A percentile compares a stretch with the other conserved stretches of the same genome.
phyloP scores from a whole-genome alignment of 35 echinoderm and acorn worm genomes.

The Heliocidaris erythrogramma region DNA sequence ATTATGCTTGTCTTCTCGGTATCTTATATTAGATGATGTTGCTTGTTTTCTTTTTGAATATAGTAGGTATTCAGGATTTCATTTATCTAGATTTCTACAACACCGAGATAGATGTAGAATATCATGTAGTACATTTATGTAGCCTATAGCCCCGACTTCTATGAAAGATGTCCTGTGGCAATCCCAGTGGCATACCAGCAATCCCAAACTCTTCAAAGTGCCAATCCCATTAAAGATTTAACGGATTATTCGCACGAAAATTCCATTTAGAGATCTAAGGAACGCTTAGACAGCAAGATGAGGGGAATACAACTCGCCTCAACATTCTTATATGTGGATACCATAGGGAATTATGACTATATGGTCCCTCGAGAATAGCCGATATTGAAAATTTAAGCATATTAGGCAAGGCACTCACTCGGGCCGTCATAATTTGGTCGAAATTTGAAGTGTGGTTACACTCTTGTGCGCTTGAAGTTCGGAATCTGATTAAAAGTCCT shows the following conservation, averaged over 20 bases:
- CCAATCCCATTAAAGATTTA: conserved; percentile 41
- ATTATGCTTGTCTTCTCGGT: too few species aligned
- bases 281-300: not conserved
- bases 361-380: not conserved
- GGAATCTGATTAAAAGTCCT: conserved; percentile 45
- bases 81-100: too few species aligned
- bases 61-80: too few species aligned
- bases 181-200: not conserved
- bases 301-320: not conserved
- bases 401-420: conserved; percentile 26
- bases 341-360: conserved; percentile 36
- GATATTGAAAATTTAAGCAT: conserved; percentile 41
- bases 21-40: too few species aligned
- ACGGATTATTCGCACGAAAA: conserved; percentile 20
- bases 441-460: conserved; percentile 33
- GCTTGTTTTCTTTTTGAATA: too few species aligned
- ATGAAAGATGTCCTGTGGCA: not conserved
- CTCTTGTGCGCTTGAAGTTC: conserved; percentile 11
- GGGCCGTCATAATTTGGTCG: conserved; percentile 24
- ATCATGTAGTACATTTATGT: too few species aligned
- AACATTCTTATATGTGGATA: not conserved
- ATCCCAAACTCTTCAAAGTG: not conserved
- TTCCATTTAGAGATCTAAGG: conserved; percentile 27
- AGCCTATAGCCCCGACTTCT: not conserved
- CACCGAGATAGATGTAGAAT: too few species aligned